Percentiles rank a stretch among this genome's conserved stretches.
Evolutionary conservation across 2,797 vertebrate genomes (phyloP).

Genomic region (Sebastes itinus): DNA sequence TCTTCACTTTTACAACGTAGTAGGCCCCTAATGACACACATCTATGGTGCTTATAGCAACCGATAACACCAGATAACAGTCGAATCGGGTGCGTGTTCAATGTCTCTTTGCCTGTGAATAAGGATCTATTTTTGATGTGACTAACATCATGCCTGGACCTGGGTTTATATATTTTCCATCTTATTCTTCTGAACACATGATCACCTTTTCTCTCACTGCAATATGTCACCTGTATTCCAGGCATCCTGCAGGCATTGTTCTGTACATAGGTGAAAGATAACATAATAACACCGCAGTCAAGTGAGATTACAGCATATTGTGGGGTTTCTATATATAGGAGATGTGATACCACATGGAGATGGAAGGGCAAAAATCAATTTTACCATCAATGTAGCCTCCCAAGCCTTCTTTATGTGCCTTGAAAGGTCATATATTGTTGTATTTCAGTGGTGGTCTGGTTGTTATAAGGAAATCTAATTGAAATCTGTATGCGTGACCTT

Average conservation of each 20-base stretch:
- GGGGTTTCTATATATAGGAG: slow-evolving; percentile 30
- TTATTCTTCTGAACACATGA: background rate
- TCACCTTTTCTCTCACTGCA: slow-evolving; percentile 5
- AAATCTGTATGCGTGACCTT: slow-evolving; percentile 20
- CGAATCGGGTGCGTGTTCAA: background rate
- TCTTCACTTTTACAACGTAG: no score
- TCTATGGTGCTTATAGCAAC: no score
- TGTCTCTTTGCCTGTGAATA: slow-evolving; percentile 1
- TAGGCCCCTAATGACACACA: rapidly evolving
- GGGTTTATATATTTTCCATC: background rate
- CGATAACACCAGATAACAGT: no score
- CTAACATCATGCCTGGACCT: background rate
- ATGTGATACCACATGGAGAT: slow-evolving; percentile 27
- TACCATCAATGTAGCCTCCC: slow-evolving; percentile 2
- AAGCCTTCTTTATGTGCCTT: slow-evolving; percentile 10
- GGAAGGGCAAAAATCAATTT: slow-evolving; percentile 36
- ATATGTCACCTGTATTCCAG: slow-evolving; percentile 21
- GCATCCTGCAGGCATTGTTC: slow-evolving; percentile 13
- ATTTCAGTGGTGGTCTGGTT: background rate
- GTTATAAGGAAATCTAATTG: slow-evolving; percentile 23
- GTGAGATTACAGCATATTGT: slow-evolving; percentile 50
- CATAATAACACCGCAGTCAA: slow-evolving; percentile 36
- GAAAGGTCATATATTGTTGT: slow-evolving; percentile 12
- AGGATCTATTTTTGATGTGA: background rate
- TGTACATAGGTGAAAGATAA: slow-evolving; percentile 21